Evolutionary conservation across 2,797 vertebrate species (phyloP).

Genomic region (Apogon hyalosoma): DNA sequence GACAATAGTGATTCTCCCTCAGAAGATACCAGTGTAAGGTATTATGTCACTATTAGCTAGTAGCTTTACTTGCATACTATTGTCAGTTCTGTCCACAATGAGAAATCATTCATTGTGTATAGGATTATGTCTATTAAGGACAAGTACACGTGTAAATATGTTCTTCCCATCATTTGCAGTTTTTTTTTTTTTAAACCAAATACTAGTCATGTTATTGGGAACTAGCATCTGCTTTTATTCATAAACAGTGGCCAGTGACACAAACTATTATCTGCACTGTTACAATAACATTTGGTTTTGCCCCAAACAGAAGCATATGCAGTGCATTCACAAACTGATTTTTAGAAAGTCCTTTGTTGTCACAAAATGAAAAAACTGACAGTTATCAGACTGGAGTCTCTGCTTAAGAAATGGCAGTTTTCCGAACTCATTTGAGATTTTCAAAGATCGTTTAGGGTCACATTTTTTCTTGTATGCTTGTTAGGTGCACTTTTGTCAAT

Average conservation of each 20-base stretch:
- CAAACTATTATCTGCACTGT: neutral
- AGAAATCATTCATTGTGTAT: neutral
- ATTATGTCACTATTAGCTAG: neutral
- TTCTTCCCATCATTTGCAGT: neutral
- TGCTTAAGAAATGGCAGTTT: neutral
- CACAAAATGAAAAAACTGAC: neutral
- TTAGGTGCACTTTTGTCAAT: conserved; percentile 20
- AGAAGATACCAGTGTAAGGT: conserved; percentile 29
- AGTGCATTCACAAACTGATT: neutral
- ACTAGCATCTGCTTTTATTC: neutral
- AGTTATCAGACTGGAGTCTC: neutral
- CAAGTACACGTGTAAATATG: neutral
- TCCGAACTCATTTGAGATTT: conserved; percentile 6
- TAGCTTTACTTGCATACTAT: neutral
- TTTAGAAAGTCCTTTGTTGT: conserved; percentile 3
- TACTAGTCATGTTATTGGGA: neutral
- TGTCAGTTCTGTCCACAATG: neutral
- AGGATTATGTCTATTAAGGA: neutral
- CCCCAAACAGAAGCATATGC: neutral
- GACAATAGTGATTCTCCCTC: conserved; percentile 49
- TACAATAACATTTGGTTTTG: neutral
- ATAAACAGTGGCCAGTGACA: too few relatives aligned
- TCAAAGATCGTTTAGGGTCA: neutral
- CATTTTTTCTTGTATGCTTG: conserved; percentile 19
- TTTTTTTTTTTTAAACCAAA: neutral